A percentile compares a stretch with the other conserved stretches of the same genome.
Conservation (phyloP, 2,888 invertebrate species). For the Xestoiulus laeticollis region DNA sequence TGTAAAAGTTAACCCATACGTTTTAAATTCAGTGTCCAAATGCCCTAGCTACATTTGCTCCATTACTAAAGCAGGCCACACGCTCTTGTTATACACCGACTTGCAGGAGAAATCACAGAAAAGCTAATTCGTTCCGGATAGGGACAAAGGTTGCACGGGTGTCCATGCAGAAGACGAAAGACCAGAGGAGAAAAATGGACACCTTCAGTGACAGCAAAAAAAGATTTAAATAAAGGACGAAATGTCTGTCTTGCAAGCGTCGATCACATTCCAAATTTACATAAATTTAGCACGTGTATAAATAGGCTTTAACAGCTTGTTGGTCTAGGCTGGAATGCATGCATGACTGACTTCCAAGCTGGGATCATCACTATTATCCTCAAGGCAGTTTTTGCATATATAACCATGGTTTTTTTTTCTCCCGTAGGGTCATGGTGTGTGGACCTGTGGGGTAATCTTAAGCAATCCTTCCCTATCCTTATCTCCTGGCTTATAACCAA, state of each 20-base stretch:
- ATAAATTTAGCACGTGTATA: constrained; percentile 2
- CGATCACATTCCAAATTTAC: constrained; percentile 1
- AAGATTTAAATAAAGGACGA: background rate
- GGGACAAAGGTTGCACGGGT: constrained; percentile 16
- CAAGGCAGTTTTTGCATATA: background rate
- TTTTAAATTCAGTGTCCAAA: background rate
- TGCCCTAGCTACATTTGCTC: background rate
- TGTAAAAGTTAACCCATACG: background rate
- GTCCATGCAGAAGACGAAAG: background rate
- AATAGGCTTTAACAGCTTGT: background rate
- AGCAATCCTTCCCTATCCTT: background rate
- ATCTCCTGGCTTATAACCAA: background rate
- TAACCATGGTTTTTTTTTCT: background rate
- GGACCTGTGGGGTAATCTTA: background rate
- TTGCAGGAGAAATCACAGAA: constrained; percentile 5
- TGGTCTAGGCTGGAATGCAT: background rate
- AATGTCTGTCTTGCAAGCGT: background rate
- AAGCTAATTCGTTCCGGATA: constrained; percentile 4
- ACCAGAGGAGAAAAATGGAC: background rate
- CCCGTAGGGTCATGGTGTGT: constrained; percentile 11
- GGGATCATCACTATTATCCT: background rate
- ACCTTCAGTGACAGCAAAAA: constrained; percentile 1
- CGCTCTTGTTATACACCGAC: background rate
- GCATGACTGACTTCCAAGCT: constrained; percentile 24
- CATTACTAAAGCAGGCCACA: constrained; percentile 22